phyloP scores from a whole-genome alignment of 1,140 invertebrate species.

The Holcopasites calliopsidis region DNA sequence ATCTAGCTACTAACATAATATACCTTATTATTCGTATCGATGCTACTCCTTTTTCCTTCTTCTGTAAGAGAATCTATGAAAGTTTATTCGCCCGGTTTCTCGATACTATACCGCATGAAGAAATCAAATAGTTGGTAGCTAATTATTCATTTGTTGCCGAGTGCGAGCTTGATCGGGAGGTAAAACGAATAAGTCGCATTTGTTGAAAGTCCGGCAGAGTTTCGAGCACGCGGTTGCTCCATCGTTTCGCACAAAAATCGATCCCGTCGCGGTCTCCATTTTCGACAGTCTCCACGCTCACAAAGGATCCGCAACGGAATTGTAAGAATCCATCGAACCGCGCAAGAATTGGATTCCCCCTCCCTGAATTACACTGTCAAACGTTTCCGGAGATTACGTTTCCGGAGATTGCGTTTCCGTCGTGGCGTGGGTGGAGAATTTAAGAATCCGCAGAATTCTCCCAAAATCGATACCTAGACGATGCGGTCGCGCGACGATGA shows the following conservation, averaged over 20 bases:
- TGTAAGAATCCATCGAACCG: not conserved
- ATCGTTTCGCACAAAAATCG: not conserved
- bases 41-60: too few relatives aligned
- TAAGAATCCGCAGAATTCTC: not conserved
- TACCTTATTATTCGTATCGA: too few relatives aligned
- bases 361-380: not conserved
- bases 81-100: not conserved
- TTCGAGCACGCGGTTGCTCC: not conserved
- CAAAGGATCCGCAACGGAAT: not conserved
- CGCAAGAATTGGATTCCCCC: not conserved
- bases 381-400: not conserved
- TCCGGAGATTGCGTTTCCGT: not conserved
- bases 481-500: not conserved
- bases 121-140: not conserved
- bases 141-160: not conserved
- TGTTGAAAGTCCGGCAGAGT: not conserved
- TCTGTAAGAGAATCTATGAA: not conserved
- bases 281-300: not conserved
- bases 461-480: not conserved
- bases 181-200: slow-evolving; percentile 5
- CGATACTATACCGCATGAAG: not conserved
- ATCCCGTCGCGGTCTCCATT: too few relatives aligned
- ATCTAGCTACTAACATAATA: too few relatives aligned
- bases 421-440: not conserved
- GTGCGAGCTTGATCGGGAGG: not conserved